Conservation (phyloP, 2,888 invertebrate genomes). For the Cosmopolites sordidus region DNA sequence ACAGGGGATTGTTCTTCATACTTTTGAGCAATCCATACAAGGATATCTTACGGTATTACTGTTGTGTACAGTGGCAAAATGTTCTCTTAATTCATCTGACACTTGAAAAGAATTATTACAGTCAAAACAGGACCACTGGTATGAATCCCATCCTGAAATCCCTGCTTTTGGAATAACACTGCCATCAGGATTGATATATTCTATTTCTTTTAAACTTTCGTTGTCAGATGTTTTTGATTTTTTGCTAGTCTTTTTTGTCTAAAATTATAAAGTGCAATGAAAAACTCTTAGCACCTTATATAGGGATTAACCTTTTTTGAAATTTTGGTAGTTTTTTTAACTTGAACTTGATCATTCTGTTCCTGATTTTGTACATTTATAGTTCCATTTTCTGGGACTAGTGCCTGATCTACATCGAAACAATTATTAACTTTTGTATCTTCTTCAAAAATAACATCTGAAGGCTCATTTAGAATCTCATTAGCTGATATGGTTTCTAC, state of each 20-base stretch:
- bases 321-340: background rate
- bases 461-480: background rate
- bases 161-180: constrained; percentile 39
- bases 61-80: constrained; percentile 59
- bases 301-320: background rate
- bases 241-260: background rate
- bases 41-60: constrained; percentile 57
- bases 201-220: constrained; percentile 20
- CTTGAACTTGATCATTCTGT: background rate
- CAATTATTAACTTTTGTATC: background rate
- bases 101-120: constrained; percentile 50
- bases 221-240: constrained; percentile 5
- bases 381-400: background rate
- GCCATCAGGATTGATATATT: constrained; percentile 40
- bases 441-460: constrained; percentile 2
- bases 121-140: constrained; percentile 54
- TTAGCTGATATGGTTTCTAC: constrained; percentile 5
- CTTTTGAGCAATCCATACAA: constrained; percentile 63
- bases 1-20: background rate
- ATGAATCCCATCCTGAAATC: constrained; percentile 47
- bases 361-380: background rate
- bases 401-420: background rate
- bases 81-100: constrained; percentile 55
- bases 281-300: background rate
- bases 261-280: constrained; percentile 5